Evolutionary conservation across 2,888 invertebrate genomes (phyloP).

Genomic region (Luffia ferchaultella): DNA sequence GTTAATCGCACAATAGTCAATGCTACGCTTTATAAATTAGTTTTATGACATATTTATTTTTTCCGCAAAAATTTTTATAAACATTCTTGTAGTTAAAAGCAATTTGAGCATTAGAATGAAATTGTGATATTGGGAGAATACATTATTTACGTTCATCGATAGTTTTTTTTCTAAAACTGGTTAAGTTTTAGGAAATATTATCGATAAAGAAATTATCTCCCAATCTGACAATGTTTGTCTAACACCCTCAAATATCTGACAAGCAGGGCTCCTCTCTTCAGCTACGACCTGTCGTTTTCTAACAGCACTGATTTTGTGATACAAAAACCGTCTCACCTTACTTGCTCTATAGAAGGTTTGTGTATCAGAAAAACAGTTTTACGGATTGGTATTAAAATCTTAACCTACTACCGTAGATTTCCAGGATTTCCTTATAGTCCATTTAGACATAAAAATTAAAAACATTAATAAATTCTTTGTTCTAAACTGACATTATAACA

Average conservation of each 20-base stretch:
- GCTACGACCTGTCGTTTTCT: constrained; percentile 35
- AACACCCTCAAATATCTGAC: constrained; percentile 53
- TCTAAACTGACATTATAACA: too few relatives aligned
- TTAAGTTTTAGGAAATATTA: neutral
- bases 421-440: too few relatives aligned
- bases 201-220: constrained; percentile 19
- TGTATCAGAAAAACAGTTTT: too few relatives aligned
- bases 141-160: neutral
- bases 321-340: too few relatives aligned
- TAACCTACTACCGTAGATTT: too few relatives aligned
- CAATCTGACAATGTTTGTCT: constrained; percentile 22
- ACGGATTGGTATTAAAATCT: too few relatives aligned
- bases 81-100: neutral
- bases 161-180: neutral
- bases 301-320: neutral
- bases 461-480: too few relatives aligned
- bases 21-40: neutral
- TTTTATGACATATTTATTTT: neutral
- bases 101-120: constrained; percentile 46
- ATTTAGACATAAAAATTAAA: too few relatives aligned
- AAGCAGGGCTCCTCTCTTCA: constrained; percentile 58
- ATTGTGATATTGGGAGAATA: constrained; percentile 27
- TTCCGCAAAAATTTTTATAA: neutral
- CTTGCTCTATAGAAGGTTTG: too few relatives aligned
- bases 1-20: constrained; percentile 41